Base-by-base conservation (phyloP, 2,888 invertebrate genomes). In the Hirtodrosophila alboralis region DNA sequence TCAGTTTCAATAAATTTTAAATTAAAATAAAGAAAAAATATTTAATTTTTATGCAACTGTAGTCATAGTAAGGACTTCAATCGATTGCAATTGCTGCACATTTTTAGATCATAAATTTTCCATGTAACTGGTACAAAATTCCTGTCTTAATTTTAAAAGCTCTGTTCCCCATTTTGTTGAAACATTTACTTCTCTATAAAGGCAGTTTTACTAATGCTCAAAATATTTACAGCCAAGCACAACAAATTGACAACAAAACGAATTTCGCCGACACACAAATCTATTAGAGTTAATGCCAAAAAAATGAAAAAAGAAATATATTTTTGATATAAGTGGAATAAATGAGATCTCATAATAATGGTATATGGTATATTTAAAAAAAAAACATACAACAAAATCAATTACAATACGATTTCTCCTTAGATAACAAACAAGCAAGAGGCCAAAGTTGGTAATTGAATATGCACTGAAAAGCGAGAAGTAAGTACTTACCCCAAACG, bases 351-450 rank as follows among this genome's bases (percentile, higher is more conserved):
- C 45, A 63, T 40, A 57, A 71, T 71, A 71, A 71, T 71, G 63
- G 49, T 41, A 64, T 62, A 57, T 51, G 67, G 52, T 53, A 59
- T 45, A 57, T 33, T 61, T 51, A 47, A 58, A 57, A 60, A 67
- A 68, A 75, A 59, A 31, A 63, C 48, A 48, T 60, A 59, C 47
- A 67, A 62, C 59, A 65, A 78, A 80, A 76, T 78, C 84, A 83
- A 83, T 80, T 83, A 80, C 68, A 68, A 71, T 74, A 44, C 74
- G 84, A 80, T 79, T 79, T 79, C 83, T 83, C 76, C 74, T 58
- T 60, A 52, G 77, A 78, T 80, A 81, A 73, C 59, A 69, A 23
- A 56, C 57, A 48, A 51, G 56, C 64, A 36, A 53, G 52, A 51
- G 63, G 51, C 72, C 63, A 59, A 53, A 61, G 49, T 60, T 59